Evolutionary conservation across 2,797 vertebrate species (phyloP), one percentile per base, ranked within the genome.

Genomic region (Epinephelus malabaricus): DNA sequence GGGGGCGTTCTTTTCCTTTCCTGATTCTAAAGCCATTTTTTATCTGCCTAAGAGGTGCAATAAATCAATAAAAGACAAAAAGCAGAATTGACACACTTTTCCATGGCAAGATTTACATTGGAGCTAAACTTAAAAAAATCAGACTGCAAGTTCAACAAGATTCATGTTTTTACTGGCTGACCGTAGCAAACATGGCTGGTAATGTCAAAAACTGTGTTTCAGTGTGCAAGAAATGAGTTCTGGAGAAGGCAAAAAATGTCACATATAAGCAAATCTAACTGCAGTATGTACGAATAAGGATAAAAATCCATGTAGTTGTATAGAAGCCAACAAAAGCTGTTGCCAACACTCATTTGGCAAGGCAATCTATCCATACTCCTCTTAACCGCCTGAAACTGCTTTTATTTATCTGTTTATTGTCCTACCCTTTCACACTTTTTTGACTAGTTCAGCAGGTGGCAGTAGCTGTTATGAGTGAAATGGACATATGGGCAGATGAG

Each of bases 41-140:
- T 71, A 85, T 84, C 63, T 83, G 75, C 63, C 81, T 77, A 81
- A 83, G 73, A 89, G 66, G 76, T 65, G 82, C 79, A 87, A 88
- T 90, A 86, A 87, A 91, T 89, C 78, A 86, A 75, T 75, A 74
- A 72, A 83, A 82, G 76, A 89, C 68, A 89, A 88, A 90, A 89
- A 82, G 65, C 76, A 76, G 73, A 76, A 80, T 66, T 85, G 81
- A 87, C 86, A 86, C 63, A 81, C 30, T 85, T 87, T 86, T 92
- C 87, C 82, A 82, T 21, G 62, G 56, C 50, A 74, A 84, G 56
- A 89, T 84, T 81, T 85, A 79, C 78, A 70, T 61, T 89, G 73
- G 82, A 89, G 50, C 56, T 51, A 76, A 79, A 54, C 23, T 45
- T 21, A 82, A 74, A 85, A 74, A 85, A 83, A 71, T 82, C 40